A percentile compares a stretch with the other conserved stretches of the same genome.
phyloP scores from a whole-genome alignment of 2,888 invertebrate genomes.

The Nudaria mundana region DNA sequence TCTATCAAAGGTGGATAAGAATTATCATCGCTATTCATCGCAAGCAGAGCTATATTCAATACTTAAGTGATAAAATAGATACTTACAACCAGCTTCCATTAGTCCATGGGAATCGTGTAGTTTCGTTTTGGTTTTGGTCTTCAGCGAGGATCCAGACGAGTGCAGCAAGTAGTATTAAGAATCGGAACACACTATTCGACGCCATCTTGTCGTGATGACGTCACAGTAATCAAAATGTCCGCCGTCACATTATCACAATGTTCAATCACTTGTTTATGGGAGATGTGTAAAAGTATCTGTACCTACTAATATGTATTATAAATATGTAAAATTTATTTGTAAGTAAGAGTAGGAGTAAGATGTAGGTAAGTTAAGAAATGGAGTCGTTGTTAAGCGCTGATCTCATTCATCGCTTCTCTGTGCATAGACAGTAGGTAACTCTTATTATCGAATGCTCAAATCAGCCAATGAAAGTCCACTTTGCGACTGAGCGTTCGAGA shows the following conservation, averaged over 20 bases:
- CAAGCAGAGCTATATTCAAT: neutral
- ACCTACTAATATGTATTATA: too few relatives aligned
- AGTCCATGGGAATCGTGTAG: constrained; percentile 53
- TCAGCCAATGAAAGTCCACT: too few relatives aligned
- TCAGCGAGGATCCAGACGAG: constrained; percentile 60
- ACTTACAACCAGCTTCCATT: constrained; percentile 78
- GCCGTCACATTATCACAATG: constrained; percentile 23
- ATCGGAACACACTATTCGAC: constrained; percentile 57
- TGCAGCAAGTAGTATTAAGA: constrained; percentile 57
- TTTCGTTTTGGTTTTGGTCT: constrained; percentile 35
- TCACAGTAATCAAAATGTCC: constrained; percentile 28
- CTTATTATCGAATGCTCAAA: too few relatives aligned
- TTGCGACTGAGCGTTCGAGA: too few relatives aligned
- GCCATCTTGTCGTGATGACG: constrained; percentile 56
- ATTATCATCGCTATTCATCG: too few relatives aligned
- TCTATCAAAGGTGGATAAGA: too few relatives aligned
- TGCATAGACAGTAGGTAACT: too few relatives aligned
- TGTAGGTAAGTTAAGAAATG: too few relatives aligned
- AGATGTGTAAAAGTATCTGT: neutral
- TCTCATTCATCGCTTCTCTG: too few relatives aligned
- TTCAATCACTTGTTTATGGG: neutral
- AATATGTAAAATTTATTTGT: too few relatives aligned
- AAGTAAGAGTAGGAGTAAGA: too few relatives aligned
- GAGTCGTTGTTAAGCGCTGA: too few relatives aligned
- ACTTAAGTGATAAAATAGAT: constrained; percentile 8